Conservation (phyloP, 2,113 vertebrate genomes). For the Leucoraja erinaceus region DNA sequence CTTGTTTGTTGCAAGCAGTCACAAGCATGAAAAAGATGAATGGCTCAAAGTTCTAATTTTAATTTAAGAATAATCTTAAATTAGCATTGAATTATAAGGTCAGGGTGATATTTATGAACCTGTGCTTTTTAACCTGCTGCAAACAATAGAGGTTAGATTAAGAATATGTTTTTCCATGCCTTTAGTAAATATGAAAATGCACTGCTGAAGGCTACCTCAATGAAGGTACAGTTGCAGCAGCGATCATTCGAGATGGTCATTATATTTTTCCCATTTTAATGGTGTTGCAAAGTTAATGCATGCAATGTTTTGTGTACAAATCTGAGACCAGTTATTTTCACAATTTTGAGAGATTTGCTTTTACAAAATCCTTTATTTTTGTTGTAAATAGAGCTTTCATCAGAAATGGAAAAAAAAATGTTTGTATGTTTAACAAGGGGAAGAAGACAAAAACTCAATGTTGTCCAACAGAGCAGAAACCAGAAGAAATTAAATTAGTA, state of each 20-base stretch:
- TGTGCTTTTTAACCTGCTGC: neutral
- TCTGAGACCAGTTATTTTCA: neutral
- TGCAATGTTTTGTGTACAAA: neutral
- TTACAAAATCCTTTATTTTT: slow-evolving; percentile 11
- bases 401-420: no score
- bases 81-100: neutral
- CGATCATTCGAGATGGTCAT: neutral
- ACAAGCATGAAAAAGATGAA: no score
- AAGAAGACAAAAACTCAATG: neutral
- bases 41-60: neutral
- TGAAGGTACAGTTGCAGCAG: neutral
- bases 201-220: neutral
- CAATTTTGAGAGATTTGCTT: neutral
- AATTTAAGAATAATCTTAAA: neutral
- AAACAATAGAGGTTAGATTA: neutral
- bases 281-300: neutral
- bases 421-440: no score
- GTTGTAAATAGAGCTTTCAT: neutral
- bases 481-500: neutral
- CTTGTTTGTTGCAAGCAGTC: neutral
- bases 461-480: neutral
- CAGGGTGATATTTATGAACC: neutral
- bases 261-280: neutral
- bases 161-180: neutral
- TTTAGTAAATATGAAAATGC: neutral